A percentile compares a stretch with the other conserved stretches of the same genome.
Evolutionary conservation across 2,888 invertebrate species (phyloP).

Genomic region (Protophormia terraenovae): DNA sequence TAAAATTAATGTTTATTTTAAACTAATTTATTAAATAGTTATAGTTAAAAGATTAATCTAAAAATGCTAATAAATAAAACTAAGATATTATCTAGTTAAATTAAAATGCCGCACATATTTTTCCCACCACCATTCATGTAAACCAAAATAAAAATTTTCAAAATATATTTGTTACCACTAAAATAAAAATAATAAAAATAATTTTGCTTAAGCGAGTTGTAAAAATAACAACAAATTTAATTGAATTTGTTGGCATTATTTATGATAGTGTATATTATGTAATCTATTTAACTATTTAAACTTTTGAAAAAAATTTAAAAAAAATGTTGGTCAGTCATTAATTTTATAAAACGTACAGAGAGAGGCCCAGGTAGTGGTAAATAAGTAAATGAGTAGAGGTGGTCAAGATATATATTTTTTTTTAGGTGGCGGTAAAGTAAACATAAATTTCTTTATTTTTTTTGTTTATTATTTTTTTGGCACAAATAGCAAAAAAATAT

Average conservation of each 20-base stretch:
- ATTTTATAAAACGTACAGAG: slow-evolving; percentile 23
- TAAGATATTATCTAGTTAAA: slow-evolving; percentile 17
- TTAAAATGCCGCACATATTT: slow-evolving; percentile 26
- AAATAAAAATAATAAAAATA: slow-evolving; percentile 18
- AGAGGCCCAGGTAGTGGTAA: neutral
- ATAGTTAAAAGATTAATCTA: neutral
- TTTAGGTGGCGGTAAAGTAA: no score
- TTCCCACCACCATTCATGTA: slow-evolving; percentile 3
- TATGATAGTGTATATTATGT: slow-evolving; percentile 53
- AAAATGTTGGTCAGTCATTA: slow-evolving; percentile 49
- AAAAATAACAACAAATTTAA: slow-evolving; percentile 16
- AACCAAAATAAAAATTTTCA: slow-evolving; percentile 11
- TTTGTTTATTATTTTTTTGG: slow-evolving; percentile 7
- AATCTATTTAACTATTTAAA: slow-evolving; percentile 44
- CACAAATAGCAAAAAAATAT: neutral
- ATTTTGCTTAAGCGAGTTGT: neutral
- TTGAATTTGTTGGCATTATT: slow-evolving; percentile 57
- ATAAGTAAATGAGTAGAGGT: neutral
- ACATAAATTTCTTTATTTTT: slow-evolving; percentile 11
- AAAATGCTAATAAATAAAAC: slow-evolving; percentile 25
- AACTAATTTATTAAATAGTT: slow-evolving; percentile 41
- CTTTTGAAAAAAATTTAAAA: no score
- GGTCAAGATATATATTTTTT: no score
- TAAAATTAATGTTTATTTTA: slow-evolving; percentile 26
- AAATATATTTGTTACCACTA: no score